Evolutionary conservation across 2,888 invertebrate species (phyloP).

Genomic region (Parasteatoda lunata): DNA sequence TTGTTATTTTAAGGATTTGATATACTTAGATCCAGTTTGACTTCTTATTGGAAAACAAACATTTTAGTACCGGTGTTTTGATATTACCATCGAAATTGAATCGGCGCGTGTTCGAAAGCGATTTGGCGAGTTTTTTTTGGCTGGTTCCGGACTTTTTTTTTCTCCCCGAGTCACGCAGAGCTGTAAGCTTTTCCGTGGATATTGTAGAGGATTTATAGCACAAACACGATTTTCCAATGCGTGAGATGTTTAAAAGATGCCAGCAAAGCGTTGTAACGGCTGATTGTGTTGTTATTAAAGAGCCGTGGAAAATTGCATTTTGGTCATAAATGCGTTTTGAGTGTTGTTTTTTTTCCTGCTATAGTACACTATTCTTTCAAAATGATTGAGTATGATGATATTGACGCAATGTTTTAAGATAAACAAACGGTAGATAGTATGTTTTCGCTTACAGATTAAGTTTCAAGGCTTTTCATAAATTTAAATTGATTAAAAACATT

Average conservation of each 20-base stretch:
- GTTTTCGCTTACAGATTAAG: too few relatives aligned
- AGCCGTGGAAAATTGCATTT: background rate
- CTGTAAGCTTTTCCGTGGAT: background rate
- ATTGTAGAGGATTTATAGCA: background rate
- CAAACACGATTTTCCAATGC: background rate
- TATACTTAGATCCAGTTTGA: too few relatives aligned
- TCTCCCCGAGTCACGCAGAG: background rate
- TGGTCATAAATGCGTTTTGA: background rate
- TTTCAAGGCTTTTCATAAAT: too few relatives aligned
- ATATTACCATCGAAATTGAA: conserved; percentile 2
- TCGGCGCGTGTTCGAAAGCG: background rate
- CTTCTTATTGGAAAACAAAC: background rate
- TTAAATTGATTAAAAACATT: too few relatives aligned
- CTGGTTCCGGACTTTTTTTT: background rate
- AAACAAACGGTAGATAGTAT: too few relatives aligned
- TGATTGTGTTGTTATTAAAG: background rate
- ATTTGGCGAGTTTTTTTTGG: background rate
- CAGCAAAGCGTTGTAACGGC: background rate
- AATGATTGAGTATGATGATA: too few relatives aligned
- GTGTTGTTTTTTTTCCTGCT: background rate
- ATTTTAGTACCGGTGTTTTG: background rate
- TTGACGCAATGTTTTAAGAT: too few relatives aligned
- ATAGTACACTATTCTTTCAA: too few relatives aligned
- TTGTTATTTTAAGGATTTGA: too few relatives aligned
- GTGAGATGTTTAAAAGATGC: background rate